Evolutionary conservation across 2,113 vertebrate species (phyloP), one percentile per base, ranked within the genome.

Genomic region (Myotis yumanensis): DNA sequence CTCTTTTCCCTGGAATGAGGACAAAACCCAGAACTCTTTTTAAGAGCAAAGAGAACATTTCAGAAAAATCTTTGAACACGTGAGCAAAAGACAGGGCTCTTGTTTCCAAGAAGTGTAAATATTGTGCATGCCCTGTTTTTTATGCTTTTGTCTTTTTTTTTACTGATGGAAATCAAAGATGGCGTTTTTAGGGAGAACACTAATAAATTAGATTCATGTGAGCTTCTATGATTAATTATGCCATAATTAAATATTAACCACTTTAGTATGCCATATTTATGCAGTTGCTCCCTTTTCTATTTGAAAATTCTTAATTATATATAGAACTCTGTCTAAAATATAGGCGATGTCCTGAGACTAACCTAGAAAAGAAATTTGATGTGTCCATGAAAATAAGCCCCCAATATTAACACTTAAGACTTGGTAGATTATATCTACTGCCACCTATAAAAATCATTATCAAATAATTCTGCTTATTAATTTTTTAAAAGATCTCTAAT

Each of bases 171-270:
- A 95, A 90, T 90, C 89, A 90, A 92, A 95, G 81, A 89, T 79
- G 30, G n/a, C 22, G 37, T 81, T 97, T 91, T 84, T 17, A 64
- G 10, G 73, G 59, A 66, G 6, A 81, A 62, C 37, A 37, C 59
- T 87, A 95, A 75, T 96, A 95, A 95, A 89, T 96, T 86, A 95
- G 73, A 92, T 83, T 95, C 95, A 75, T 52, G 69, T 79, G 82
- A 40, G 51, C n/a, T 12, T 75, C 86, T 83, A n/a, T 90, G 94
- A 95, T 95, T 96, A 97, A 97, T 96, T 96, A 92, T 86, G 69
- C 91, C 51, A 35, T 59, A 95, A 96, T 97, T 96, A 97, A 97
- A 96, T 97, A 97, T 97, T 97, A 97, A 96, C 82, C 69, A 95
- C 68, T 43, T 43, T 62, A 92, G 82, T 84, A 40, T 95, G 72